Conservation (phyloP, 2,113 vertebrate genomes). For the Corythoichthys haematopterus region DNA sequence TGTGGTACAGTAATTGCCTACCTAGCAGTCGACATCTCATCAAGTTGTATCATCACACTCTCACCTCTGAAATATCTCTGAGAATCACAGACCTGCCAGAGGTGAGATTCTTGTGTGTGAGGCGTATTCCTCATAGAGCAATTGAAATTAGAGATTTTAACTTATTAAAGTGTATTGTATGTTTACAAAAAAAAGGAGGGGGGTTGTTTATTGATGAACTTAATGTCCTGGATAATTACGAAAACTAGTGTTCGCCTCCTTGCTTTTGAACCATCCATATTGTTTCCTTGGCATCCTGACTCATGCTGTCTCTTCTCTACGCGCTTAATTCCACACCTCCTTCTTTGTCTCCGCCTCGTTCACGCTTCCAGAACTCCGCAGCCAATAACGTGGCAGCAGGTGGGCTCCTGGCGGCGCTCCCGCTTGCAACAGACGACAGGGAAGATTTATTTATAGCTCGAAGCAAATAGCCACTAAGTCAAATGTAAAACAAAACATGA, state of each 20-base stretch:
- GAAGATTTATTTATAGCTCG: constrained; percentile 49
- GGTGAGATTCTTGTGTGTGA: constrained; percentile 7
- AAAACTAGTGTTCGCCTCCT: not conserved
- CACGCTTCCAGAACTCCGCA: constrained; percentile 29
- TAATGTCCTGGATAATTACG: not conserved
- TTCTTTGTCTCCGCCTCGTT: not conserved
- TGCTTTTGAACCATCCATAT: constrained; percentile 1
- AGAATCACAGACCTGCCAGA: constrained; percentile 27
- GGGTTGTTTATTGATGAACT: not conserved
- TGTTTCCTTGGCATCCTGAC: constrained; percentile 20
- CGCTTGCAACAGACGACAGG: constrained; percentile 32
- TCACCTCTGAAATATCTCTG: constrained; percentile 25
- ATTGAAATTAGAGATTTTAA: not conserved
- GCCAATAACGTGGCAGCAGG: constrained; percentile 35
- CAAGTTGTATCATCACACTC: constrained; percentile 2
- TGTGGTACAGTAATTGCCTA: too few species aligned
- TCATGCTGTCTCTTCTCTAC: constrained; percentile 6
- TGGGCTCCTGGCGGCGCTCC: constrained; percentile 31
- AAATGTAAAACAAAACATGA: not conserved
- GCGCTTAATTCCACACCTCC: not conserved
- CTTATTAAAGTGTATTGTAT: not conserved
- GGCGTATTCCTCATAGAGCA: not conserved
- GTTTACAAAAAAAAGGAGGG: too few species aligned
- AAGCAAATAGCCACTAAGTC: constrained; percentile 10
- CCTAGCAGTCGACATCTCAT: not conserved